Evolutionary conservation across 2,113 vertebrate species (phyloP).

Genomic region (Apaloderma vittatum): DNA sequence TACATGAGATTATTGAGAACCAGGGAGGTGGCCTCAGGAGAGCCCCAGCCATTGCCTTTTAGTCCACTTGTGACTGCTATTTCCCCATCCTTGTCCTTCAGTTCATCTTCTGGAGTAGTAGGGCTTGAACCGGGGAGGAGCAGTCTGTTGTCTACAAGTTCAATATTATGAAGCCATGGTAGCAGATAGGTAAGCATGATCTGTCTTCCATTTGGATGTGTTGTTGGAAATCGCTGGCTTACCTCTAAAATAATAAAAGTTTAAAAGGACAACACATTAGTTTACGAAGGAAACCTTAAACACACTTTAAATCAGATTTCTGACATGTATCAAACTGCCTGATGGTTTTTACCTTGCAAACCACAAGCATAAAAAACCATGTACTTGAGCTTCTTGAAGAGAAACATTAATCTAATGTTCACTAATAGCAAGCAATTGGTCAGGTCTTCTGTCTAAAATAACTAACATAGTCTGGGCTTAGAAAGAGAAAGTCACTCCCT

Average conservation of each 20-base stretch:
- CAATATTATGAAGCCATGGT: constrained; percentile 97
- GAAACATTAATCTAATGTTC: not conserved
- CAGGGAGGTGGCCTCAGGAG: constrained; percentile 93
- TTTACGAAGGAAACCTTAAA: not conserved
- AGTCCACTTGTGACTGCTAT: constrained; percentile 80
- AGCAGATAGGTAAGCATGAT: constrained; percentile 97
- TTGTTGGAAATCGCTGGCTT: constrained; percentile 95
- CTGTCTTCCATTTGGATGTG: constrained; percentile 95
- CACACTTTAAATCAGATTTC: not conserved
- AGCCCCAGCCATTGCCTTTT: constrained; percentile 97
- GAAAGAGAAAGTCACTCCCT: not conserved
- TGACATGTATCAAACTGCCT: not conserved
- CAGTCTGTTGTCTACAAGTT: constrained; percentile 94
- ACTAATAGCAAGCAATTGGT: not conserved
- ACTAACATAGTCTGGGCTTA: not conserved
- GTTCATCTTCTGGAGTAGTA: constrained; percentile 92
- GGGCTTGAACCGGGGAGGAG: constrained; percentile 93
- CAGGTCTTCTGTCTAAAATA: not conserved
- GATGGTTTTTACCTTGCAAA: not conserved
- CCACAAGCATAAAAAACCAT: not conserved
- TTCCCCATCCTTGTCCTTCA: constrained; percentile 83
- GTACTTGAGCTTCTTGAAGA: not conserved
- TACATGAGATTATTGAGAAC: constrained; percentile 99
- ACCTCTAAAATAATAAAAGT: constrained; percentile 83
- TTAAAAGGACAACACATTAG: not conserved